These are phyloP conservation scores for Cyclura pinguis DNA, from an alignment of 2,797 vertebrate genomes.

Conservation along the genomic window DNA sequence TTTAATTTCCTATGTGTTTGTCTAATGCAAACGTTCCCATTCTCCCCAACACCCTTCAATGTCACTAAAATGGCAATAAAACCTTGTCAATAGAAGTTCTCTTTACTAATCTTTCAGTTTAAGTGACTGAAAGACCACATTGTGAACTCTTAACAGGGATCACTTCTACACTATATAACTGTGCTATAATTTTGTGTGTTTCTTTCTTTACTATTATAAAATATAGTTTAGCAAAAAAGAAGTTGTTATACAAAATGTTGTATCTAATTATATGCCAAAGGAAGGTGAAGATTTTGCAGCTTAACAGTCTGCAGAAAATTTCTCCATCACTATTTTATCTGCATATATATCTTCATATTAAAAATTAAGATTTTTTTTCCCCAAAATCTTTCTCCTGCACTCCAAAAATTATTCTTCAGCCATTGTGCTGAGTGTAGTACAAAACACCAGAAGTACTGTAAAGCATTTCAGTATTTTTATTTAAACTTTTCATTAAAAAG, in stretches of 20 bases:
- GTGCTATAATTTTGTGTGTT: conserved; percentile 13
- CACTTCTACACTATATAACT: neutral
- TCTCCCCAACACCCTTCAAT: conserved; percentile 38
- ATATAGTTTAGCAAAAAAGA: neutral
- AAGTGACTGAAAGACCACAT: neutral
- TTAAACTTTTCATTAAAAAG: neutral
- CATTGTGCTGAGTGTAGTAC: neutral
- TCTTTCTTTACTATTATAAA: conserved; percentile 4
- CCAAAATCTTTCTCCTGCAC: neutral
- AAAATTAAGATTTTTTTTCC: neutral
- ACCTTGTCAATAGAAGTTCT: neutral
- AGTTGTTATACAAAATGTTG: conserved; percentile 43
- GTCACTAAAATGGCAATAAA: too few relatives aligned
- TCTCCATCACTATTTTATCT: neutral
- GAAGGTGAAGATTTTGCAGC: conserved; percentile 42
- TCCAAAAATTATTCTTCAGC: neutral
- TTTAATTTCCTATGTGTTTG: conserved; percentile 53
- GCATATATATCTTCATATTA: neutral
- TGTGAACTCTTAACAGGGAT: neutral
- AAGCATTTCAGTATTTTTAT: neutral
- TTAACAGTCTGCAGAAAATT: neutral
- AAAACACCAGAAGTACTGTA: neutral
- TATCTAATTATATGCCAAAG: conserved; percentile 54
- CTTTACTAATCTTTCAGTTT: neutral
- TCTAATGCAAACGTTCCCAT: conserved; percentile 26